Percentiles rank a stretch among this genome's conserved stretches.
These are phyloP conservation scores for Drosophila tani DNA, from an alignment of 1,140 invertebrate species.

Conservation along the genomic window DNA sequence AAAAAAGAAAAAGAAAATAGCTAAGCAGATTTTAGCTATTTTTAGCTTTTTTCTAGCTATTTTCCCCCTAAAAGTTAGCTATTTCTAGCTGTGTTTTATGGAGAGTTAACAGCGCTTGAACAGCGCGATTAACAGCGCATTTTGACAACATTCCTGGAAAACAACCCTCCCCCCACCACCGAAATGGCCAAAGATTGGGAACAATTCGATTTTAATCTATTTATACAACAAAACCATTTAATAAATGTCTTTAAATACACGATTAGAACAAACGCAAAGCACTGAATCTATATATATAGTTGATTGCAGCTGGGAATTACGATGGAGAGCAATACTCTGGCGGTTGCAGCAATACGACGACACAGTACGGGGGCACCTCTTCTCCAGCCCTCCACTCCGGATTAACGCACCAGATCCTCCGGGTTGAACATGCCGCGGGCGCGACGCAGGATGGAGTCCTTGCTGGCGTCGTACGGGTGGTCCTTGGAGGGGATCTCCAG, in stretches of 20 bases:
- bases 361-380: slow-evolving; percentile 5
- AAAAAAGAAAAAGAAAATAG: too few species aligned
- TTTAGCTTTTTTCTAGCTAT: too few species aligned
- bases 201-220: slow-evolving; percentile 22
- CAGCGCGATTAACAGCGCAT: background rate
- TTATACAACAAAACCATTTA: slow-evolving; percentile 46
- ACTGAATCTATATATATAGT: slow-evolving; percentile 24
- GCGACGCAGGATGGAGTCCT: slow-evolving; percentile 98
- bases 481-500: slow-evolving; percentile 99
- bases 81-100: too few species aligned
- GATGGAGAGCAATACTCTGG: slow-evolving; percentile 33
- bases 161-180: background rate
- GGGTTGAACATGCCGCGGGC: slow-evolving; percentile 97
- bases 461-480: slow-evolving; percentile 99
- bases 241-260: slow-evolving; percentile 48
- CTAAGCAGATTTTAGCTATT: too few species aligned
- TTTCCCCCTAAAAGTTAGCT: too few species aligned
- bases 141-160: background rate
- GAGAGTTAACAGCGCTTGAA: too few species aligned
- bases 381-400: background rate
- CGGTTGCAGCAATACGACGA: slow-evolving; percentile 37
- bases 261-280: slow-evolving; percentile 31
- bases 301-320: slow-evolving; percentile 20
- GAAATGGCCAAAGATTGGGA: background rate
- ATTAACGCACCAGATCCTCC: slow-evolving; percentile 88